Conservation (phyloP, 2,113 vertebrate genomes). For the Diadophis punctatus region DNA sequence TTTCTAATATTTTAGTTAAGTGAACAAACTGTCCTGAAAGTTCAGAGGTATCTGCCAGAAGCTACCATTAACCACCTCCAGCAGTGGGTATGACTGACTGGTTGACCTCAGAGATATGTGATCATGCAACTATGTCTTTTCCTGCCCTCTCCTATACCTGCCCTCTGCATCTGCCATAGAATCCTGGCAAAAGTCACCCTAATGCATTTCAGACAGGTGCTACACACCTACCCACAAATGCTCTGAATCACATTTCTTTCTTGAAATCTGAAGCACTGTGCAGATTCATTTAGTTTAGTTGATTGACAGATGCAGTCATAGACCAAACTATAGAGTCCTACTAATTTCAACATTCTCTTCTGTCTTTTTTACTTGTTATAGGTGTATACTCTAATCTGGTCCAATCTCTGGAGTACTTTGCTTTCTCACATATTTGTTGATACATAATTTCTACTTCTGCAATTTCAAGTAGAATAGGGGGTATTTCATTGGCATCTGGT, state of each 20-base stretch:
- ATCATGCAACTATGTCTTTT: neutral
- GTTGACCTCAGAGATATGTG: neutral
- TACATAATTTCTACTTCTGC: neutral
- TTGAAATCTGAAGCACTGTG: neutral
- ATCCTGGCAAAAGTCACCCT: neutral
- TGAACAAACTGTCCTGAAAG: slow-evolving; percentile 69
- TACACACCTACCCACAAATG: neutral
- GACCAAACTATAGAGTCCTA: neutral
- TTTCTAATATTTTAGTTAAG: slow-evolving; percentile 65
- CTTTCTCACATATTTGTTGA: neutral
- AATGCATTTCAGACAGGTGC: neutral
- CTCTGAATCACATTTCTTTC: neutral
- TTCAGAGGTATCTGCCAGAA: slow-evolving; percentile 48
- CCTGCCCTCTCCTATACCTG: neutral
- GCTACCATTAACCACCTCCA: neutral
- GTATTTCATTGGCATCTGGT: neutral
- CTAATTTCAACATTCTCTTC: neutral
- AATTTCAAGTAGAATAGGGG: neutral
- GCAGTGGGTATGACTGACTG: neutral
- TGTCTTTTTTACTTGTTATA: neutral
- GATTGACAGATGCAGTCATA: neutral
- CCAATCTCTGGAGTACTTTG: neutral
- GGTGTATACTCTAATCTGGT: neutral
- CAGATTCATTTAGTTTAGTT: neutral
- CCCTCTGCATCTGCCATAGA: neutral